A percentile compares a stretch with the other conserved stretches of the same genome.
Conservation (phyloP, 2,888 invertebrate genomes). For the Electrophaes corylata region DNA sequence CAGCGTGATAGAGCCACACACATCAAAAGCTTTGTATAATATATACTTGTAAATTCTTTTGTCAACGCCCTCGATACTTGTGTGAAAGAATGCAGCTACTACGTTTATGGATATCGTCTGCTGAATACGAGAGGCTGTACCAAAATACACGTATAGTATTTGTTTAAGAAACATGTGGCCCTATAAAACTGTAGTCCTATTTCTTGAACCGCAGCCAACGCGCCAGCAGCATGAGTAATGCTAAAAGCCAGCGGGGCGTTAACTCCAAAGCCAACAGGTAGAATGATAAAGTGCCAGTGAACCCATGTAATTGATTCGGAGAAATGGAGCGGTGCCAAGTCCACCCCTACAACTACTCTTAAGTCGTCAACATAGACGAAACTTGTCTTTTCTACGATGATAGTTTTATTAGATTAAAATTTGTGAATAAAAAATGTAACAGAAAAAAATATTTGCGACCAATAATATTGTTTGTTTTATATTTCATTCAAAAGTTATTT, state of each 20-base stretch:
- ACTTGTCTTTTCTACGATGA: neutral
- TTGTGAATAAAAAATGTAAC: too few relatives aligned
- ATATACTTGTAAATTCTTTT: too few relatives aligned
- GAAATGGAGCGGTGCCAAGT: slow-evolving; percentile 53
- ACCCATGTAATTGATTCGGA: slow-evolving; percentile 53
- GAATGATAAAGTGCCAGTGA: slow-evolving; percentile 61
- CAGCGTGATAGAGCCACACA: too few relatives aligned
- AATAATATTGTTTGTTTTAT: too few relatives aligned
- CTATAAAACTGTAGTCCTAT: slow-evolving; percentile 18
- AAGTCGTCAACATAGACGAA: slow-evolving; percentile 14
- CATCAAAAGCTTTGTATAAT: too few relatives aligned
- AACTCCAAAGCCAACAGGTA: slow-evolving; percentile 28
- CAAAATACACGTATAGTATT: slow-evolving; percentile 4
- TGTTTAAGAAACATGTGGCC: slow-evolving; percentile 10
- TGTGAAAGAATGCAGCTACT: neutral
- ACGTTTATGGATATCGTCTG: neutral
- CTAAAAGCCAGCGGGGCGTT: slow-evolving; percentile 16
- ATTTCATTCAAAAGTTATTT: neutral
- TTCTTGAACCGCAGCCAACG: slow-evolving; percentile 34
- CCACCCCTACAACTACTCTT: slow-evolving; percentile 39
- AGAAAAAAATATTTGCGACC: too few relatives aligned
- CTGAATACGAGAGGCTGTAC: neutral
- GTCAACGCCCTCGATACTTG: neutral
- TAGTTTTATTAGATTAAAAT: neutral
- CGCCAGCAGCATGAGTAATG: slow-evolving; percentile 29